Base-by-base conservation (phyloP, 2,888 invertebrate species). In the Cephus sareptanus region DNA sequence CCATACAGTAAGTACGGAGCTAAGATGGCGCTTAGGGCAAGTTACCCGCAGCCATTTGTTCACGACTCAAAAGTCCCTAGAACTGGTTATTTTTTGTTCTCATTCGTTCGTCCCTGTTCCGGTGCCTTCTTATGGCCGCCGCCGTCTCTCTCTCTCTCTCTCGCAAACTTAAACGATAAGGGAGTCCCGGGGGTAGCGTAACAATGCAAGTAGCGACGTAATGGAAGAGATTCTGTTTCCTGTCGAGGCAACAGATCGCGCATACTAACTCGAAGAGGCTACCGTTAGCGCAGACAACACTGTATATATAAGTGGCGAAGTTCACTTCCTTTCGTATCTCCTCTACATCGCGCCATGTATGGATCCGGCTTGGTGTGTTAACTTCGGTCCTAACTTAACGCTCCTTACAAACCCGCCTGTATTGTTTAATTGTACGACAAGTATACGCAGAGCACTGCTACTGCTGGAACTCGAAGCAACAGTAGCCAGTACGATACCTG, bases 161-260 rank as follows among this genome's bases (percentile, higher is more conserved):
- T 73, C 56, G 76, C 76, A 56, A 56, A 76, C 56, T 9, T 2
- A 56, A 23, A 2, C 85, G 87, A 85, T 86, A 85, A 85, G 85
- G 84, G 84, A 81, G 82, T 82, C 79, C 80, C 78, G 69, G 76
- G 78, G 79, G 80, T 77, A 56, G 83, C 85, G 83, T 85, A 87
- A 87, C 86, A 86, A 87, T 86, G 87, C 83, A 77, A 83, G 86
- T 83, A 84, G 83, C 83, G 79, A 82, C 75, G 85, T 86, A 88
- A 88, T 88, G 85, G 85, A 87, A 86, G 87, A 86, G 87, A 88
- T 84, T 87, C 85, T 83, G 87, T 87, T 90, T 90, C 89, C 90
- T 90, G 89, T 86, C 88, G 87, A 81, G 85, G 85, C 87, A 86
- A 87, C 86, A 84, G 86, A 89, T 88, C 88, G 86, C 85, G 88